Percentiles rank a stretch among this genome's conserved stretches.
These are phyloP conservation scores for Vulpes ferrilata DNA, from an alignment of 2,113 vertebrate genomes.

Conservation along the genomic window DNA sequence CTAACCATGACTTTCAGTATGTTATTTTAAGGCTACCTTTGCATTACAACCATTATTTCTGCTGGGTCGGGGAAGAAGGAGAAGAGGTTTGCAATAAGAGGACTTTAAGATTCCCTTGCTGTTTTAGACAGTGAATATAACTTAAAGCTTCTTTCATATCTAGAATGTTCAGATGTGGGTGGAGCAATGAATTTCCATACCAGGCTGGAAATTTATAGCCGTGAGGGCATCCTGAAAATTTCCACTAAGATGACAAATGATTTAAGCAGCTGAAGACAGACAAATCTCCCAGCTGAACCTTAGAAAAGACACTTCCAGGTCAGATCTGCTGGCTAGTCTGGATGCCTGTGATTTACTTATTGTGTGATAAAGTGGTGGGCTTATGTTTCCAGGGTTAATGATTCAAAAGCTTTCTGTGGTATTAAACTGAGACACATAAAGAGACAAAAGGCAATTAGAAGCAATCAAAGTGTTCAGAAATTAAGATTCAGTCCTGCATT, in stretches of 20 bases:
- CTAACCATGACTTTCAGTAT: not conserved
- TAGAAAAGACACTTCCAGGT: slow-evolving; percentile 60
- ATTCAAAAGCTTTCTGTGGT: slow-evolving; percentile 68
- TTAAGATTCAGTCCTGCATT: slow-evolving; percentile 72
- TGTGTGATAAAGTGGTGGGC: slow-evolving; percentile 47
- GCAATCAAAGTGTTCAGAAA: slow-evolving; percentile 72
- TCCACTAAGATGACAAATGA: slow-evolving; percentile 34
- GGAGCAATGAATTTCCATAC: slow-evolving; percentile 3
- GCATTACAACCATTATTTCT: not conserved
- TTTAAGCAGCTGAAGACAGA: slow-evolving; percentile 8
- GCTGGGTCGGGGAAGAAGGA: not conserved
- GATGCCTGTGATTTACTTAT: slow-evolving; percentile 47
- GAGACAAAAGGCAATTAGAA: slow-evolving; percentile 67
- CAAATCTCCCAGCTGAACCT: slow-evolving; percentile 4
- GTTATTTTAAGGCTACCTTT: not conserved
- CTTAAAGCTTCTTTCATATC: not conserved
- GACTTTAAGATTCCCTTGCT: not conserved
- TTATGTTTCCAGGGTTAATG: slow-evolving; percentile 63
- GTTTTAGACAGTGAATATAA: not conserved
- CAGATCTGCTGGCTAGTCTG: slow-evolving; percentile 36
- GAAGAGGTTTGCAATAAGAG: not conserved
- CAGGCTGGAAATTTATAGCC: slow-evolving; percentile 46
- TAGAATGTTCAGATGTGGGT: not conserved
- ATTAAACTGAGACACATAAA: slow-evolving; percentile 55
- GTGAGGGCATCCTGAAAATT: slow-evolving; percentile 56